phyloP scores from a whole-genome alignment of 2,113 vertebrate species.

The Pseudopipra pipra region DNA sequence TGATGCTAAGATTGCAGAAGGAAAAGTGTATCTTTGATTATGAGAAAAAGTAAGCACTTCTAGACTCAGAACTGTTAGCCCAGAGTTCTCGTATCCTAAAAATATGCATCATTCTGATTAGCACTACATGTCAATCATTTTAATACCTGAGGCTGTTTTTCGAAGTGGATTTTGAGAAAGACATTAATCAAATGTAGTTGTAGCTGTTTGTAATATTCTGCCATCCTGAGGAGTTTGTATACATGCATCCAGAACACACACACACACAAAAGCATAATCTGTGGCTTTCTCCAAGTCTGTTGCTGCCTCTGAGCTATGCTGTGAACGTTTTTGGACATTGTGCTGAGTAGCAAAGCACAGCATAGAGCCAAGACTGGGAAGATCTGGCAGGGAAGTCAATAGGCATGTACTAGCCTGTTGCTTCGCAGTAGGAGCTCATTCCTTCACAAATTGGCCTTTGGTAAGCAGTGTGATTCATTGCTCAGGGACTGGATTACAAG shows the following conservation, averaged over 20 bases:
- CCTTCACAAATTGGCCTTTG: conserved; percentile 56
- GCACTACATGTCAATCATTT: not conserved
- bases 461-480: conserved; percentile 53
- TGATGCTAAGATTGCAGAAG: not conserved
- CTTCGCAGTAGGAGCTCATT: conserved; percentile 53
- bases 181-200: conserved; percentile 11
- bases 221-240: not conserved
- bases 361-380: not conserved
- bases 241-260: not conserved
- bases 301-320: not conserved
- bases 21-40: not conserved
- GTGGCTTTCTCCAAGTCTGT: not conserved
- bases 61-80: not conserved
- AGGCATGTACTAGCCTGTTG: conserved; percentile 54
- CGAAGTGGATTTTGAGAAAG: not conserved
- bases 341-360: not conserved
- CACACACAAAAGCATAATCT: not conserved
- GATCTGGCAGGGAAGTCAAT: conserved; percentile 40
- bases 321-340: not conserved
- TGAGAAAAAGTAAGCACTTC: not conserved
- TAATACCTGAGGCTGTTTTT: not conserved
- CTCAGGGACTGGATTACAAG: conserved; percentile 37
- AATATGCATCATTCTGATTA: conserved; percentile 5
- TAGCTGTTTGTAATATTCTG: not conserved
- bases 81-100: not conserved